Conservation (phyloP, 2,113 vertebrate species). For the Aleadryas rufinucha region DNA sequence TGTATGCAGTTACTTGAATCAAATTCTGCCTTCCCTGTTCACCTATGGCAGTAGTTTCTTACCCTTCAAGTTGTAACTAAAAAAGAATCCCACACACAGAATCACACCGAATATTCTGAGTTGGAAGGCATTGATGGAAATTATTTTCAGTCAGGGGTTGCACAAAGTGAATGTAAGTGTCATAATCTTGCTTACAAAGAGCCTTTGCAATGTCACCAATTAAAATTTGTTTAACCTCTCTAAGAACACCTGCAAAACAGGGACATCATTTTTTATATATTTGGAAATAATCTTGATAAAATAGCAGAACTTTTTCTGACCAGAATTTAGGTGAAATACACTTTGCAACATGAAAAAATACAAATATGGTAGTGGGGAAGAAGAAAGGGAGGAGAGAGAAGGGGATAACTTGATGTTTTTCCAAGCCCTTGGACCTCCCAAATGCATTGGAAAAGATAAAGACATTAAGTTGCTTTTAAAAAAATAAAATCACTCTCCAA, state of each 20-base stretch:
- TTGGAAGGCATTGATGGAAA: not conserved
- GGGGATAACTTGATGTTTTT: not conserved
- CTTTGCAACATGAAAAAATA: not conserved
- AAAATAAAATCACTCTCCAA: not conserved
- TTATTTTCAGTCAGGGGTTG: not conserved
- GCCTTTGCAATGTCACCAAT: not conserved
- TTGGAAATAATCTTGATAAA: not conserved
- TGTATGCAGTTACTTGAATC: not conserved
- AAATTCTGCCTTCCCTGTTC: not conserved
- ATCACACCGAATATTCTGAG: not conserved
- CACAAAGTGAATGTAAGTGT: not conserved
- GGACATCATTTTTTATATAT: not conserved
- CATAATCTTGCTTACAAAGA: not conserved
- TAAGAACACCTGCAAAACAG: not conserved
- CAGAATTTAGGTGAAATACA: not conserved
- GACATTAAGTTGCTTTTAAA: not conserved
- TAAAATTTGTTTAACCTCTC: not conserved
- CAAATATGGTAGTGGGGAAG: not conserved
- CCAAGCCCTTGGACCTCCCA: not conserved
- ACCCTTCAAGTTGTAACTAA: not conserved
- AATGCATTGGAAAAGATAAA: not conserved
- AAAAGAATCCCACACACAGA: not conserved
- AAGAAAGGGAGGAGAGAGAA: not conserved
- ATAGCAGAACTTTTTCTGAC: not conserved
- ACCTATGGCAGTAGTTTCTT: not conserved